Conservation (phyloP, 1,140 invertebrate species). For the Pemphigus obesinymphae region DNA sequence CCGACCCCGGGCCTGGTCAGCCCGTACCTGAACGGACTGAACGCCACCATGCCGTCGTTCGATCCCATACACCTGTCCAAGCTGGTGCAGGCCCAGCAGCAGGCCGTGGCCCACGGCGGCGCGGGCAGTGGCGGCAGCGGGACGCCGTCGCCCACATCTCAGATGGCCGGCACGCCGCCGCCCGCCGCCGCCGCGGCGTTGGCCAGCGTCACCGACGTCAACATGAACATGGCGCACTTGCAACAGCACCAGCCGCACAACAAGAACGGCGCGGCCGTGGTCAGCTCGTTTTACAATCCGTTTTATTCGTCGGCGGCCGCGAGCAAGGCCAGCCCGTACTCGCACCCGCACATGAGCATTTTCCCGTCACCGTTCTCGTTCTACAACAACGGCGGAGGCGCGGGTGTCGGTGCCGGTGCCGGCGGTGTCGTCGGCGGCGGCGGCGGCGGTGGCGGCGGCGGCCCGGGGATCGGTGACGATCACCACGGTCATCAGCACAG, state of each 20-base stretch:
- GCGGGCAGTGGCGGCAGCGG: neutral
- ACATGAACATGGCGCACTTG: conserved; percentile 44
- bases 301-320: conserved; percentile 51
- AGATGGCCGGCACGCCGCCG: neutral
- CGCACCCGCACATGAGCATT: conserved; percentile 33
- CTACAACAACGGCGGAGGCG: conserved; percentile 2
- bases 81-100: neutral
- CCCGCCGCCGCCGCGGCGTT: neutral
- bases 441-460: neutral
- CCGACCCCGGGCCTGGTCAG: neutral
- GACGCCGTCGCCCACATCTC: neutral
- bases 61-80: conserved; percentile 28
- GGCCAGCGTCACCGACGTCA: neutral
- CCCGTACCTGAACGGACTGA: conserved; percentile 16
- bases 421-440: neutral
- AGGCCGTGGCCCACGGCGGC: neutral
- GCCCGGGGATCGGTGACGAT: neutral
- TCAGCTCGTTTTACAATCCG: conserved; percentile 62
- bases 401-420: neutral
- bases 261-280: conserved; percentile 51
- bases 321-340: conserved; percentile 36
- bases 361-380: conserved; percentile 35
- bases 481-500: neutral
- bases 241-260: conserved; percentile 44
- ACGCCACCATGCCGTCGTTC: conserved; percentile 19